These are phyloP conservation scores for Drosophila affinis DNA, from an alignment of 2,888 invertebrate genomes.

Conservation along the genomic window DNA sequence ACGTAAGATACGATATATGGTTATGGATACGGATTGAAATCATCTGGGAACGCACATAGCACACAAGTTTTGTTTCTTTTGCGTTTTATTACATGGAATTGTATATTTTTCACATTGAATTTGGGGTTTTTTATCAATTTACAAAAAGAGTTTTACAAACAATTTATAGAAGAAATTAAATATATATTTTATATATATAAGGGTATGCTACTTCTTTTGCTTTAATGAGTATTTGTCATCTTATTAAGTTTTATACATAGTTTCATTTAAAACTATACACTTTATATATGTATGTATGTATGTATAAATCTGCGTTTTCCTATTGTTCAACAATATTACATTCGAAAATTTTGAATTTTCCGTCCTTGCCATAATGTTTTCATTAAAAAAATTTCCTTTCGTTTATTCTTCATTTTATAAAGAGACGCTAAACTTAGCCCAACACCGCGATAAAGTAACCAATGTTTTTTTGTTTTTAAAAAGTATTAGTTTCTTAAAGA, in stretches of 20 bases:
- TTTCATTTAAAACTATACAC: constrained; percentile 30
- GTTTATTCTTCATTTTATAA: constrained; percentile 73
- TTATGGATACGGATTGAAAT: not conserved
- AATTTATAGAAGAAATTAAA: constrained; percentile 69
- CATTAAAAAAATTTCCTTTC: constrained; percentile 34
- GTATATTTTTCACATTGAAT: constrained; percentile 74
- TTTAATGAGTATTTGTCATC: constrained; percentile 74
- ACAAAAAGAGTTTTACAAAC: constrained; percentile 73
- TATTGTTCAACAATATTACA: constrained; percentile 73
- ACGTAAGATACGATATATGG: not conserved
- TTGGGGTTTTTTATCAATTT: constrained; percentile 59
- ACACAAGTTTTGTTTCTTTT: constrained; percentile 68
- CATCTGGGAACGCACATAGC: constrained; percentile 50
- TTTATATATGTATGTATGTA: constrained; percentile 14
- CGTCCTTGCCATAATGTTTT: constrained; percentile 35
- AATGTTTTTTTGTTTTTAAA: constrained; percentile 50
- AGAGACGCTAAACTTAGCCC: constrained; percentile 72
- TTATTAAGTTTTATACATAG: constrained; percentile 57
- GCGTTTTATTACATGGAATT: constrained; percentile 77
- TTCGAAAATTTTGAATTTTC: constrained; percentile 73
- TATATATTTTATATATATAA: constrained; percentile 58
- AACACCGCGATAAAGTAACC: constrained; percentile 70
- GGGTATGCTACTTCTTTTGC: constrained; percentile 49
- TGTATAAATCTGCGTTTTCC: constrained; percentile 32
- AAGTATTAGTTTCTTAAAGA: constrained; percentile 47